A percentile compares a stretch with the other conserved stretches of the same genome.
Evolutionary conservation across 2,888 invertebrate species (phyloP).

Genomic region (Neocrepidodera transversa): DNA sequence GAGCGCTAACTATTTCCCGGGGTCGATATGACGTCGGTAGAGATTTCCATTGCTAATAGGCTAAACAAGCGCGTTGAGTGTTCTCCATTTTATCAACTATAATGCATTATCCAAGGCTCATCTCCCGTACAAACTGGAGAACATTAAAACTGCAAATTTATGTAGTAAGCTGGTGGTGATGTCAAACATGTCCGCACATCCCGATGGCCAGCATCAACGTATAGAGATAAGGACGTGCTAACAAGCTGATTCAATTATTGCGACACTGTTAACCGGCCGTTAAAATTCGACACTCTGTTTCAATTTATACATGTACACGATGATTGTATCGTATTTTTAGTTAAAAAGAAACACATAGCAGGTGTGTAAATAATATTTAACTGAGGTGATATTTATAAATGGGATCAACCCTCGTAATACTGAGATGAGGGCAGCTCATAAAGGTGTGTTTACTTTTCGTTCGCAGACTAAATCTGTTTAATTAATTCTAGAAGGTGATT

Average conservation of each 20-base stretch:
- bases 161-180: slow-evolving; percentile 30
- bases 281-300: slow-evolving; percentile 3
- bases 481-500: too few species aligned
- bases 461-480: too few species aligned
- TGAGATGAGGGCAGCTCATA: neutral
- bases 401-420: too few species aligned
- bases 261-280: neutral
- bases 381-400: too few species aligned
- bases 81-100: slow-evolving; percentile 43
- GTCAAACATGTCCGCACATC: slow-evolving; percentile 27
- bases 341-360: too few species aligned
- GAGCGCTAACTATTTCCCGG: slow-evolving; percentile 25
- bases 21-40: slow-evolving; percentile 10
- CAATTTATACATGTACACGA: neutral
- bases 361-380: too few species aligned
- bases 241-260: slow-evolving; percentile 22
- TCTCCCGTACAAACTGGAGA: slow-evolving; percentile 39
- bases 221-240: slow-evolving; percentile 17
- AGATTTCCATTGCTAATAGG: slow-evolving; percentile 46
- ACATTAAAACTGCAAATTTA: slow-evolving; percentile 42
- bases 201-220: neutral
- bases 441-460: slow-evolving; percentile 17
- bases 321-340: too few species aligned
- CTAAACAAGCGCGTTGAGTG: slow-evolving; percentile 30
- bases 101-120: slow-evolving; percentile 41